Evolutionary conservation across 2,888 invertebrate species (phyloP).

Genomic region (Neocrepidodera transversa): DNA sequence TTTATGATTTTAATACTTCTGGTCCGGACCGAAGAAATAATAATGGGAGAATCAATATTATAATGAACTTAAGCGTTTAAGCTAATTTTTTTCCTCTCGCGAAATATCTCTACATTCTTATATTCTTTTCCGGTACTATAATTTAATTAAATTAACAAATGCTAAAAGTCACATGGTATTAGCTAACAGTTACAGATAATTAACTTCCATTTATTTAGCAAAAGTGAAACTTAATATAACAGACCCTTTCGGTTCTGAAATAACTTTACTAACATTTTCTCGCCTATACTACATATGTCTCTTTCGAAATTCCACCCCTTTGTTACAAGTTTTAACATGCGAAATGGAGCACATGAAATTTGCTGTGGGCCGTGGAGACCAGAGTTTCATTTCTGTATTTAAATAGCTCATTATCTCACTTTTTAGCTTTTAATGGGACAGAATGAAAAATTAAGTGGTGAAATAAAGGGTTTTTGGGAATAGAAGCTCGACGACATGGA

Average conservation of each 20-base stretch:
- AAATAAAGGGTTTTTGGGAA: conserved; percentile 10
- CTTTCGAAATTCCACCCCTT: not conserved
- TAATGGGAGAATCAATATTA: too few relatives aligned
- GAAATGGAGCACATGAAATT: not conserved
- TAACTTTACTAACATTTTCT: conserved; percentile 1
- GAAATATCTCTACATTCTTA: too few relatives aligned
- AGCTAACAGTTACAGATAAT: too few relatives aligned
- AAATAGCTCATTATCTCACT: conserved; percentile 17
- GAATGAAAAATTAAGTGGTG: conserved; percentile 17
- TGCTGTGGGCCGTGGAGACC: not conserved
- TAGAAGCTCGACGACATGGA: not conserved
- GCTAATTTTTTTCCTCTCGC: too few relatives aligned
- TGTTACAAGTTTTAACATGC: not conserved
- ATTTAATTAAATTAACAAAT: too few relatives aligned
- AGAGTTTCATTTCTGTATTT: conserved; percentile 6
- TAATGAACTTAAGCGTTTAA: too few relatives aligned
- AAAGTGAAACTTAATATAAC: conserved; percentile 2
- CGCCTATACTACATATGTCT: not conserved
- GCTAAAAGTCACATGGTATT: too few relatives aligned
- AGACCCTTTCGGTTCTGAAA: not conserved
- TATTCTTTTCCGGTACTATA: too few relatives aligned
- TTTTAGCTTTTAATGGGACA: conserved; percentile 6
- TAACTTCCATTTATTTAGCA: not conserved
- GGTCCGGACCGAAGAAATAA: too few relatives aligned
- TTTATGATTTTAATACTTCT: too few relatives aligned